Conservation (phyloP, 2,888 invertebrate genomes). For the Caenorhabditis sp. region DNA sequence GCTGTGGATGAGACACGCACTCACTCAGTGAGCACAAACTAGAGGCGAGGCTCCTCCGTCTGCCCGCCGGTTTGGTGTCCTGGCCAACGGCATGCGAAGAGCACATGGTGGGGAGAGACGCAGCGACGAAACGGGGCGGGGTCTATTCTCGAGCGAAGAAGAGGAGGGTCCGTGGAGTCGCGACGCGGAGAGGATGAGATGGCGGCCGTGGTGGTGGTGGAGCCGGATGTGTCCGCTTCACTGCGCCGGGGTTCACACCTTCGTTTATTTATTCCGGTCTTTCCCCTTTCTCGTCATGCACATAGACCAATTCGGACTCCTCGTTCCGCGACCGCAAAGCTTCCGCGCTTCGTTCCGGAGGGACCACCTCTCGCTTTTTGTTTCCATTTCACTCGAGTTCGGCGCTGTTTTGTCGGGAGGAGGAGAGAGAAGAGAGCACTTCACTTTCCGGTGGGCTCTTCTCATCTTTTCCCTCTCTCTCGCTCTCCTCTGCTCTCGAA, state of each 20-base stretch:
- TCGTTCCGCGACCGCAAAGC: neutral
- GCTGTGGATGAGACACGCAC: constrained; percentile 13
- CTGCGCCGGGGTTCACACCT: constrained; percentile 23
- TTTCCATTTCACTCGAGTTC: constrained; percentile 13
- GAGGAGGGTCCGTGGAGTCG: constrained; percentile 8
- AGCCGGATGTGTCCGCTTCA: constrained; percentile 49
- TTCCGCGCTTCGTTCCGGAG: neutral
- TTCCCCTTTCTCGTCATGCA: neutral
- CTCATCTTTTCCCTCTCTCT: constrained; percentile 7
- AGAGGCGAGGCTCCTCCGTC: constrained; percentile 12
- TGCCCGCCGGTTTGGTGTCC: constrained; percentile 26
- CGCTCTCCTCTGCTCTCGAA: constrained; percentile 18
- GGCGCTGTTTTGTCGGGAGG: constrained; percentile 2
- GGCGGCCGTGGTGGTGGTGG: constrained; percentile 12
- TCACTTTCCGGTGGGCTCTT: constrained; percentile 7
- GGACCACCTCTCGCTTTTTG: too few relatives aligned
- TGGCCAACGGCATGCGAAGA: constrained; percentile 7
- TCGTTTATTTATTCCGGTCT: constrained; percentile 11
- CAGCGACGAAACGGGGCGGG: constrained; percentile 27
- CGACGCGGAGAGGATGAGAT: constrained; percentile 11
- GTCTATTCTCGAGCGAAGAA: constrained; percentile 1
- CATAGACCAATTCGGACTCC: neutral
- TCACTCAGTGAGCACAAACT: constrained; percentile 15
- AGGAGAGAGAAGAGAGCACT: constrained; percentile 1
- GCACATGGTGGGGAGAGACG: neutral